Evolutionary conservation across 2,797 vertebrate genomes (phyloP).

Genomic region (Lemur catta): DNA sequence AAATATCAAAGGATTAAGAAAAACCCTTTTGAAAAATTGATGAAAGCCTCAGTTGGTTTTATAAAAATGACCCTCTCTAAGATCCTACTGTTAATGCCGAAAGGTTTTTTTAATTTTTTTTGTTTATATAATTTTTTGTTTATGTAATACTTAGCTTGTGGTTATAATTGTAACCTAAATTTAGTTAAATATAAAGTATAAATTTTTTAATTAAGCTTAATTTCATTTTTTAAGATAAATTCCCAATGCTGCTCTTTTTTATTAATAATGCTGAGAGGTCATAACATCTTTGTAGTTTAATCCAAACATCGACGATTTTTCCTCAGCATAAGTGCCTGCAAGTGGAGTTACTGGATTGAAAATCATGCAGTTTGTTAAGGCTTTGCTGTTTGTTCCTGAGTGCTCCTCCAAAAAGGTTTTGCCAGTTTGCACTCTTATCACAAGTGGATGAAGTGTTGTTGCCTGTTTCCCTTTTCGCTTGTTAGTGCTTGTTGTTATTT

Average conservation of each 20-base stretch:
- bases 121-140: not conserved
- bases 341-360: not conserved
- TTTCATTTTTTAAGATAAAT: conserved; percentile 30
- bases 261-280: not conserved
- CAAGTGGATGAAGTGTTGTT: not conserved
- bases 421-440: not conserved
- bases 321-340: not conserved
- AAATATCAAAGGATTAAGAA: not conserved
- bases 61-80: not conserved
- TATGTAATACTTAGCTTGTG: not conserved
- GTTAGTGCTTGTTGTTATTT: not conserved
- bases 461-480: not conserved
- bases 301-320: not conserved
- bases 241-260: not conserved
- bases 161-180: conserved; percentile 31
- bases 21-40: not conserved
- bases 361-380: not conserved
- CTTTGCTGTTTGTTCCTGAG: not conserved
- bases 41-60: not conserved
- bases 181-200: not conserved
- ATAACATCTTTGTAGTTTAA: not conserved
- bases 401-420: not conserved
- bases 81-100: not conserved
- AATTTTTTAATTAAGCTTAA: not conserved
- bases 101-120: not conserved